A percentile compares a stretch with the other conserved stretches of the same genome.
phyloP scores from a whole-genome alignment of 2,113 vertebrate genomes.

The Nymphicus hollandicus region DNA sequence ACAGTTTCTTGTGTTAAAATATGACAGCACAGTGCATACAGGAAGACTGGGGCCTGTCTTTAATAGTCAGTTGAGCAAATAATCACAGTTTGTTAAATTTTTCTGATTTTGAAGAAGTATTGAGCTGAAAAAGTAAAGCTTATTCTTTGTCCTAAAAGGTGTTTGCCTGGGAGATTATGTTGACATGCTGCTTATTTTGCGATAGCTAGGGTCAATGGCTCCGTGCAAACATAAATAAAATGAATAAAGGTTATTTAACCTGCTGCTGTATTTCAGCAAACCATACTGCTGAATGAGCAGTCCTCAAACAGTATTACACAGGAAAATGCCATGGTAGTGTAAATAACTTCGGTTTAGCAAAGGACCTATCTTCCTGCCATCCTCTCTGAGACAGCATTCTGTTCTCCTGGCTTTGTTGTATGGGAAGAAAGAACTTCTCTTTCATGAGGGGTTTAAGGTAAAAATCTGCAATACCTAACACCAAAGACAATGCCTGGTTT shows the following conservation, averaged over 20 bases:
- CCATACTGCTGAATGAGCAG: not conserved
- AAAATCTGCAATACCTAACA: not conserved
- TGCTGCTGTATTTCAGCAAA: not conserved
- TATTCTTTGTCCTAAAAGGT: not conserved
- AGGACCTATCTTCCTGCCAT: not conserved
- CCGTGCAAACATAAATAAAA: not conserved
- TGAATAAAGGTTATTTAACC: not conserved
- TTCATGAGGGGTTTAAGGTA: not conserved
- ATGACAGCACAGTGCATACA: not conserved
- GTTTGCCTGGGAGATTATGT: not conserved
- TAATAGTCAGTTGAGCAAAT: not conserved
- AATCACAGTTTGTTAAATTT: not conserved
- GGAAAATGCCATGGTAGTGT: not conserved
- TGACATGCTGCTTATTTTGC: not conserved
- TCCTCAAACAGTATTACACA: fast-evolving
- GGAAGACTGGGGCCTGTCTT: not conserved
- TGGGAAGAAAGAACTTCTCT: not conserved
- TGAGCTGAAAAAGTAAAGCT: not conserved
- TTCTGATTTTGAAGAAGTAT: not conserved
- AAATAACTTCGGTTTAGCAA: not conserved
- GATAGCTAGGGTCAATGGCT: not conserved
- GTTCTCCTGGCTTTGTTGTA: not conserved
- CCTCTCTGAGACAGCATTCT: not conserved
- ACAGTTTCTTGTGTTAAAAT: not conserved
- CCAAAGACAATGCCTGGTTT: not conserved